phyloP scores from a whole-genome alignment of 2,113 vertebrate species.

The Alligator sinensis region DNA sequence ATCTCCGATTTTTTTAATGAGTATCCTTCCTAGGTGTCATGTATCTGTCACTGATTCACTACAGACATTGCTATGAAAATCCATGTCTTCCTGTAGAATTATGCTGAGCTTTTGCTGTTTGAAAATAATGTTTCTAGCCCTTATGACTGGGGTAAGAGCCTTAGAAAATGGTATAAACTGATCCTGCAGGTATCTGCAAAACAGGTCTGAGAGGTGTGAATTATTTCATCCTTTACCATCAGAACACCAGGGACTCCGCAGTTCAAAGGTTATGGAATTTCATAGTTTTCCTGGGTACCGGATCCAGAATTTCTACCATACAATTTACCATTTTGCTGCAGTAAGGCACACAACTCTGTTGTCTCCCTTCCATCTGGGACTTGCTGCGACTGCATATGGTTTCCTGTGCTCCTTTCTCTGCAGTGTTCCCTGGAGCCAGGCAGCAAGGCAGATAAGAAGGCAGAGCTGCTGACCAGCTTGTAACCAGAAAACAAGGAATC shows the following conservation, averaged over 20 bases:
- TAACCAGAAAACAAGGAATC: not conserved
- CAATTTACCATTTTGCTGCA: not conserved
- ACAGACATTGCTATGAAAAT: not conserved
- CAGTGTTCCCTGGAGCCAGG: fast-evolving
- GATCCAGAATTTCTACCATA: fast-evolving
- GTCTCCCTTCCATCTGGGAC: not conserved
- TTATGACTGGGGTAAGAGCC: not conserved
- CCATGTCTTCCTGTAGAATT: not conserved
- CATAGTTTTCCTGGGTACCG: not conserved
- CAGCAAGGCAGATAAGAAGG: not conserved
- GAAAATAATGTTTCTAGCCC: not conserved
- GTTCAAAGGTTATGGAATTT: not conserved
- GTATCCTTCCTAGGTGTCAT: not conserved
- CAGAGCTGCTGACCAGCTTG: not conserved
- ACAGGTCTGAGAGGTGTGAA: not conserved
- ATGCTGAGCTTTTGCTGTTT: not conserved
- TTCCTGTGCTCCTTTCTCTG: not conserved
- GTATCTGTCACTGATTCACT: not conserved
- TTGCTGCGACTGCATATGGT: not conserved
- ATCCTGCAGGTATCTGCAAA: not conserved
- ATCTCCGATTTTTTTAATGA: fast-evolving
- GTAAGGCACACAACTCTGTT: not conserved
- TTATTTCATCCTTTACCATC: not conserved
- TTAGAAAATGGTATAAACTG: not conserved
- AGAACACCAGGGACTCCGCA: not conserved